Evolutionary conservation across 1,140 invertebrate genomes (phyloP), one percentile per base, ranked within the genome.

Genomic region (Meloidogyne exigua): DNA sequence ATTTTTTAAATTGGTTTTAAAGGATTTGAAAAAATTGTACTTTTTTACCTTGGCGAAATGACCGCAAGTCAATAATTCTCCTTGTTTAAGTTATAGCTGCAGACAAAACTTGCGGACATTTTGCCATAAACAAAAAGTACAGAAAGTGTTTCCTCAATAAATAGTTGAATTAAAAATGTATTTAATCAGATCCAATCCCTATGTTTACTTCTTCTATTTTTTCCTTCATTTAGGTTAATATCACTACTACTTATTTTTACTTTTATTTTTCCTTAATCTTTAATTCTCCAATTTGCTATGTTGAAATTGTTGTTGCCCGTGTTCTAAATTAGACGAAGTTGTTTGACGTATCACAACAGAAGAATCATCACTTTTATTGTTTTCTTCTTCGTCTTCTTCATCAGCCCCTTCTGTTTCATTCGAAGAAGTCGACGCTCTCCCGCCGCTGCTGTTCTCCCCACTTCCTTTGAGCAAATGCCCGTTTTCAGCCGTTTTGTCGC

Each of bases 331-430:
- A 57, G 49, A n/a, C n/a, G n/a, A 57, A 57, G 49, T 57, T 57
- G 18, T n/a, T 57, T 57, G 49, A 57, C 49, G 49, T 57, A 57
- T 57, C 49, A 57, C 49, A 57, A 68, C 66, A n/a, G 39, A 32
- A 68, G 66, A 68, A 42, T n/a, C 18, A 32, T 68, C 66, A 68
- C 66, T 68, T n/a, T 42, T 42, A 42, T 42, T 42, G 9, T 67
- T 39, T 18, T 67, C 65, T 11, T 67, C 15, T n/a, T 68, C 66
- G 9, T 67, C n/a, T 18, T 67, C 65, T 11, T 67, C 15, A 39
- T 68, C 66, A n/a, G 66, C 66, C 0, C 66, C 66, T 21, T 68
- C 66, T 2, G 66, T 68, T 32, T 68, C 66, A n/a, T 5, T 32
- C n/a, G 66, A 68, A 7, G 49, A 57, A 21, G 49, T n/a, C 10